A percentile compares a stretch with the other conserved stretches of the same genome.
Evolutionary conservation across 2,888 invertebrate species (phyloP).

Genomic region (Rhagonycha fulva): DNA sequence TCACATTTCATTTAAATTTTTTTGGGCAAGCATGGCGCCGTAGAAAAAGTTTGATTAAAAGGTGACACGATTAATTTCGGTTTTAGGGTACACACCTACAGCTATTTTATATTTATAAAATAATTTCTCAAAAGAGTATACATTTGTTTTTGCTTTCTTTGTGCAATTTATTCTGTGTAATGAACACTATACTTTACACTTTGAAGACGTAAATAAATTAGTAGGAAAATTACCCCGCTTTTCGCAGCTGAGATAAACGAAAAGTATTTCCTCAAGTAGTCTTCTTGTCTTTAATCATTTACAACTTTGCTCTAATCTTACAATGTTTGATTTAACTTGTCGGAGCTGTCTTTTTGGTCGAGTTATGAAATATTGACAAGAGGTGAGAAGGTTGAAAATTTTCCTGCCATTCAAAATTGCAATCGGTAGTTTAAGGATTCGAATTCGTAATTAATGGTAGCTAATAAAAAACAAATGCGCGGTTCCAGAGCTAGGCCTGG

Average conservation of each 20-base stretch:
- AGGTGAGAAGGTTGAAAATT: not conserved
- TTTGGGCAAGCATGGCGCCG: not conserved
- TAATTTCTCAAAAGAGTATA: conserved; percentile 4
- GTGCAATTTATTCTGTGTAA: conserved; percentile 30
- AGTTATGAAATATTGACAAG: not conserved
- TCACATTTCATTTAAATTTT: not conserved
- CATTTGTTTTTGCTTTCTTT: conserved; percentile 19
- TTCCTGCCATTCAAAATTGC: not conserved
- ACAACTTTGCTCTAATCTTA: not conserved
- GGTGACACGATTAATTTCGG: not conserved
- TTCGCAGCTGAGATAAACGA: conserved; percentile 27
- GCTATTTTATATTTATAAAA: conserved; percentile 2
- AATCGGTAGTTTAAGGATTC: not conserved
- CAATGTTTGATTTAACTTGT: not conserved
- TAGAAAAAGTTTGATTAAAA: not conserved
- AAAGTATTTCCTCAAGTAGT: conserved; percentile 13
- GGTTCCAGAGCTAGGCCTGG: conserved; percentile 43
- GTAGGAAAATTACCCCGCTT: conserved; percentile 29
- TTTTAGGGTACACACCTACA: not conserved
- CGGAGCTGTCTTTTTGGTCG: not conserved
- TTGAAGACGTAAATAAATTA: conserved; percentile 32
- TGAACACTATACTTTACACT: conserved; percentile 32
- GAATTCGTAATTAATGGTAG: conserved; percentile 27
- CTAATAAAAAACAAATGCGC: conserved; percentile 31
- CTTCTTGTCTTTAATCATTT: conserved; percentile 15